phyloP scores from a whole-genome alignment of 2,797 vertebrate species.

The Pseudopleuronectes americanus region DNA sequence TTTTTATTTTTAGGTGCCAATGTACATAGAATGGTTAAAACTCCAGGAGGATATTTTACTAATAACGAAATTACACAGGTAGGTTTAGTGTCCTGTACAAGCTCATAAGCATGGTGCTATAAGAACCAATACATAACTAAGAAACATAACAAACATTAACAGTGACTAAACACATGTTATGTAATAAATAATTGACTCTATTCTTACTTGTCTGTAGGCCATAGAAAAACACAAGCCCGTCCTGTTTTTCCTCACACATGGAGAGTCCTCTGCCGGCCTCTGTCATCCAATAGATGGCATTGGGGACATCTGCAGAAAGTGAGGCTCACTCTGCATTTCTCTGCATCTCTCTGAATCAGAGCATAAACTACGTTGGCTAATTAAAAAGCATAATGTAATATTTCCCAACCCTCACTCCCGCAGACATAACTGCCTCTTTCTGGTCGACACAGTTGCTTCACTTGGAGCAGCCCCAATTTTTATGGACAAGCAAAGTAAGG shows the following conservation, averaged over 20 bases:
- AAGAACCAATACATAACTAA: background rate
- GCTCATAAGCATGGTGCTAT: too few species aligned
- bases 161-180: background rate
- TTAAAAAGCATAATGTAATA: background rate
- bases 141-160: background rate
- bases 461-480: conserved; percentile 91
- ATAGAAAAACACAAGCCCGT: conserved; percentile 87
- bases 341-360: background rate
- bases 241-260: conserved; percentile 94
- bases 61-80: conserved; percentile 91
- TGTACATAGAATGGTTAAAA: conserved; percentile 87
- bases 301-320: conserved; percentile 93
- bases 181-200: background rate
- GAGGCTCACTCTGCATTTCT: conserved; percentile 48
- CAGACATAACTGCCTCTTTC: conserved; percentile 92
- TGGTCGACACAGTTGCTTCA: conserved; percentile 94
- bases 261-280: conserved; percentile 94
- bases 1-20: conserved; percentile 84
- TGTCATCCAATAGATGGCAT: conserved; percentile 91
- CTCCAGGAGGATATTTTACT: conserved; percentile 86
- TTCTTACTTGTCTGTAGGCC: conserved; percentile 74
- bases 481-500: conserved; percentile 95
- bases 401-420: background rate
- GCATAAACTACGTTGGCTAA: background rate
- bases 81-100: conserved; percentile 9